Evolutionary conservation across 2,888 invertebrate genomes (phyloP), one percentile per base, ranked within the genome.

Genomic region (Eupithecia pulchellata): DNA sequence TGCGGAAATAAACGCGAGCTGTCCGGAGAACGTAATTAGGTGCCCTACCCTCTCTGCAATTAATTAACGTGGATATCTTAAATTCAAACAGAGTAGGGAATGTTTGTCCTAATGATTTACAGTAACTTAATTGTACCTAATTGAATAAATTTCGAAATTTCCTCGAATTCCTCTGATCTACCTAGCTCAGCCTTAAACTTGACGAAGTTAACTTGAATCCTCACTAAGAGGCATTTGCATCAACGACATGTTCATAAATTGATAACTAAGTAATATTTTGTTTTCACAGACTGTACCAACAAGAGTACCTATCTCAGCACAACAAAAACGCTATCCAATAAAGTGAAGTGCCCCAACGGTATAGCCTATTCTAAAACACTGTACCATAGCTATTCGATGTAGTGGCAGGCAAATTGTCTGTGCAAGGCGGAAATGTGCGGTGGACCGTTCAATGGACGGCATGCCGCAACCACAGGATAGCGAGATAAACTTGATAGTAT

Each of bases 1-100:
- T 75, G 86, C 83, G 84, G 85, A 85, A 85, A 84, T 83, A 85
- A 85, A 84, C 83, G 81, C 79, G 73, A 79, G 77, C 80, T 81
- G 77, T 77, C 81, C 77, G 76, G 36, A 73, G 74, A 78, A 74
- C 70, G 72, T 84, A 84, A 82, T 86, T 84, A 85, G 81, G 81
- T 84, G 68, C 62, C 70, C 67, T 78, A 81, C 63, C 78, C 80
- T 75, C 77, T 71, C 78, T 83, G 80, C 83, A 84, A 88, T 86
- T 86, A 82, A 86, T 86, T 84, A 73, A 71, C 57, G 60, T 20
- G 13, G 63, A 70, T 66, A 61, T 63, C 62, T 69, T 42, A 63
- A 57, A 72, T 66, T 69, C 39, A 60, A 68, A 65, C 39, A n/a
- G 52, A 32, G 29, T 29, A 57, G 64, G 17, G 13, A 63, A 64